Evolutionary conservation across 2,888 invertebrate genomes (phyloP), one percentile per base, ranked within the genome.

Genomic region (Lasioglossum figueresi): DNA sequence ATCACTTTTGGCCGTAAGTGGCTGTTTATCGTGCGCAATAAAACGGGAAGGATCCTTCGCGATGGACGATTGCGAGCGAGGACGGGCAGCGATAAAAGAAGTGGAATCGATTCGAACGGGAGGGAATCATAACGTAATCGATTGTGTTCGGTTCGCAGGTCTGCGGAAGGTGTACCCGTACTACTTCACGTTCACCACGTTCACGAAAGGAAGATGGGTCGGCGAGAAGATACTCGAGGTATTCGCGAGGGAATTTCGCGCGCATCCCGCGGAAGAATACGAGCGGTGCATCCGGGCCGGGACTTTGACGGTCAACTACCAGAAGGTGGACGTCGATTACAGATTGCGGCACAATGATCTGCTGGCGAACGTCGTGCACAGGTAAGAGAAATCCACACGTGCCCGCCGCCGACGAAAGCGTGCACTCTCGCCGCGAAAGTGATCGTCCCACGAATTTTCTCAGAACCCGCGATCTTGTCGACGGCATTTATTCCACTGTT

Each of bases 111-210:
- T 59, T 66, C 59, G 27, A 14, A 59, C 59, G 27, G 27, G 59
- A n/a, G 8, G 14, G 59, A 31, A 31, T 31, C 31, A 31, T 8
- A 63, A 14, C 19, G 16, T 63, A 63, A 63, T 66, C 66, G 37
- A 68, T 34, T 34, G 37, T 68, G 68, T 68, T 74, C 34, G 59
- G 37, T 76, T 79, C 66, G 37, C 96, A 98, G 99, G 98, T 91
- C 96, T 99, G 91, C 96, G 99, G 91, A 99, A 99, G 96, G 99
- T 99, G 3, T 99, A 98, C 95, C 99, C 99, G 0, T 99, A 99
- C 96, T 98, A 98, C 95, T 99, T 98, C 96, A 98, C 98, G 85
- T 99, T 99, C 95, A 98, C 98, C 87, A 98, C 99, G 63, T 99
- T 98, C 96, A 98, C 98, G 86, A 99, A 99, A 96, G 98, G 99